Percentiles rank a stretch among this genome's conserved stretches.
Conservation (phyloP, 2,888 invertebrate species). For the Ellobium chinense region DNA sequence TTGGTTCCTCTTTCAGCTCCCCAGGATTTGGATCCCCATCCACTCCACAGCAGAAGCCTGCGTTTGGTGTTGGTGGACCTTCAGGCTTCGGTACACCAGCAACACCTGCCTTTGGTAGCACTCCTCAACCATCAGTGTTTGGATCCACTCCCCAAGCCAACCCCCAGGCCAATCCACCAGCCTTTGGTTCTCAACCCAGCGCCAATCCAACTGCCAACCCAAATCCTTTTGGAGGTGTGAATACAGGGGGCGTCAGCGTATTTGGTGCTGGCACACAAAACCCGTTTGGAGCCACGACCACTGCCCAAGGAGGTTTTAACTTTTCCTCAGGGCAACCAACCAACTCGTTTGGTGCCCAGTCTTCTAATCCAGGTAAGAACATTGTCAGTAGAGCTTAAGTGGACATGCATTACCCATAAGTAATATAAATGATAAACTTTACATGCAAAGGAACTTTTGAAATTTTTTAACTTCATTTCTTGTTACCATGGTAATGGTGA, state of each 20-base stretch:
- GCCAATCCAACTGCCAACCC: not conserved
- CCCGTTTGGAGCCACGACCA: conserved; percentile 3
- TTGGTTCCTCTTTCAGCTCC: conserved; percentile 20
- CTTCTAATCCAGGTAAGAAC: conserved; percentile 3
- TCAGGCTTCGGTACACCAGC: conserved; percentile 6
- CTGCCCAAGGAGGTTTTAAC: conserved; percentile 19
- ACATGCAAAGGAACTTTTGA: no score
- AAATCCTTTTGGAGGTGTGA: conserved; percentile 8
- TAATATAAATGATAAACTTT: not conserved
- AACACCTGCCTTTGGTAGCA: conserved; percentile 1
- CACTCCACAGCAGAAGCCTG: not conserved
- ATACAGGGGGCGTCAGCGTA: not conserved
- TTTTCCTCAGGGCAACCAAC: conserved; percentile 9
- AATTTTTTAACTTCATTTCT: no score
- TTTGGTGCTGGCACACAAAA: conserved; percentile 13
- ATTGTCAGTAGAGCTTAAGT: no score
- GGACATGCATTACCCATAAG: not conserved
- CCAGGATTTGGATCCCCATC: not conserved
- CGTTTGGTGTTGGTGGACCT: conserved; percentile 19
- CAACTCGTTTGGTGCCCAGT: conserved; percentile 3
- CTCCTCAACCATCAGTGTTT: conserved; percentile 11
- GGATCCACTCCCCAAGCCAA: not conserved
- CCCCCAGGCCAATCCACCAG: not conserved
- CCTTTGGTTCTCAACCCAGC: conserved; percentile 27
- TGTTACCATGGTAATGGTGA: no score